Evolutionary conservation across 2,888 invertebrate species (phyloP).

Genomic region (Ryuthela nishihirai): DNA sequence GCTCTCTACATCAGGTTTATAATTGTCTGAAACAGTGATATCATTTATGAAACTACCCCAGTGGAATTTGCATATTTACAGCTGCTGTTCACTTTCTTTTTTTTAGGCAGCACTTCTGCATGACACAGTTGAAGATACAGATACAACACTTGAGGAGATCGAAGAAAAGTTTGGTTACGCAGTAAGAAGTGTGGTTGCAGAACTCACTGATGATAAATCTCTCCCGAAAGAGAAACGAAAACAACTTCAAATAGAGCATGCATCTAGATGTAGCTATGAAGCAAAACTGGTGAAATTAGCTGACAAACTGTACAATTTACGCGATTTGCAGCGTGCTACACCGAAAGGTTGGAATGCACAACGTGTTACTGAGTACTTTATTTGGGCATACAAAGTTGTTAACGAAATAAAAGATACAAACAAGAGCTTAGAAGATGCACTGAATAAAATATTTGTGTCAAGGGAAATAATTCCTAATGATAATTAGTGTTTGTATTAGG

Average conservation of each 20-base stretch:
- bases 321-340: conserved; percentile 61
- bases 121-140: conserved; percentile 80
- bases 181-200: conserved; percentile 34
- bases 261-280: conserved; percentile 56
- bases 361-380: conserved; percentile 61
- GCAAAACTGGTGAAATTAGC: conserved; percentile 75
- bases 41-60: too few species aligned
- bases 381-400: conserved; percentile 66
- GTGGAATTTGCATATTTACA: background rate
- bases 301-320: conserved; percentile 75
- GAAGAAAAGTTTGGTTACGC: conserved; percentile 60
- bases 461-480: conserved; percentile 12
- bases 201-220: conserved; percentile 71
- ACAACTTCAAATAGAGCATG: conserved; percentile 62
- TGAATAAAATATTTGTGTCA: conserved; percentile 56
- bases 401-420: conserved; percentile 64
- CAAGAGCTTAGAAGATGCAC: conserved; percentile 56
- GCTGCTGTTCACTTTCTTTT: conserved; percentile 42
- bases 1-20: too few species aligned
- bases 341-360: conserved; percentile 60
- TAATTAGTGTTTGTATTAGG: too few species aligned
- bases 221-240: conserved; percentile 63
- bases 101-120: conserved; percentile 71
- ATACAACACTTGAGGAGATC: conserved; percentile 67
- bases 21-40: too few species aligned